These are phyloP conservation scores for Andrena fulva DNA, from an alignment of 2,888 invertebrate genomes.

Conservation along the genomic window DNA sequence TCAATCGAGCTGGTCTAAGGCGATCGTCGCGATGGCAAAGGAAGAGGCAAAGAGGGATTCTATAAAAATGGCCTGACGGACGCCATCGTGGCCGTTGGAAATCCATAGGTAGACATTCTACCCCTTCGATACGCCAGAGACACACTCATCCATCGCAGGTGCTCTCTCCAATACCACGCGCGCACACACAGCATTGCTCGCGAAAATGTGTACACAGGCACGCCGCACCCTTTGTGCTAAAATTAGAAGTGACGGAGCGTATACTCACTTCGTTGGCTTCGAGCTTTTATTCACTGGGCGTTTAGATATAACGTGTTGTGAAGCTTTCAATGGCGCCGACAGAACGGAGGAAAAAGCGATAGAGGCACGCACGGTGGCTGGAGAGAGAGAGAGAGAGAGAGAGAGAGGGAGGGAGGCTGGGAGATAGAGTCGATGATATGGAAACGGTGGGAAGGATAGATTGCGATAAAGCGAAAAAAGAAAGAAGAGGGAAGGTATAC, in stretches of 20 bases:
- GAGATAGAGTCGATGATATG: constrained; percentile 36
- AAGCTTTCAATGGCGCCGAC: constrained; percentile 66
- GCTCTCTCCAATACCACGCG: not conserved
- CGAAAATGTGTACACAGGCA: constrained; percentile 45
- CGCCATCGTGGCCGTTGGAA: constrained; percentile 52
- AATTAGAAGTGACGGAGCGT: constrained; percentile 82
- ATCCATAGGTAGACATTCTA: constrained; percentile 68
- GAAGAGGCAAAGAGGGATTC: constrained; percentile 39
- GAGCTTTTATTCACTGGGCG: constrained; percentile 76
- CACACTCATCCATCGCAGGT: not conserved
- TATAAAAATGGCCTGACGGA: constrained; percentile 56
- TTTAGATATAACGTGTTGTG: constrained; percentile 73
- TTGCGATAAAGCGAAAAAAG: constrained; percentile 19
- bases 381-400: constrained; percentile 6
- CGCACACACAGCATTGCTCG: constrained; percentile 9
- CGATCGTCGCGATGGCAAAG: not conserved
- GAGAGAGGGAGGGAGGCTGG: not conserved
- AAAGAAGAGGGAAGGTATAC: not conserved
- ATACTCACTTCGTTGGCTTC: constrained; percentile 79
- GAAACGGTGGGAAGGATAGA: constrained; percentile 18
- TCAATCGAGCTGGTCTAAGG: constrained; percentile 30
- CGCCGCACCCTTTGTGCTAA: constrained; percentile 82
- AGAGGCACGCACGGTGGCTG: not conserved
- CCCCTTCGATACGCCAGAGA: constrained; percentile 48
- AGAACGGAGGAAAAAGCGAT: constrained; percentile 9